Base-by-base conservation (phyloP, 2,113 vertebrate genomes). In the Eretmochelys imbricata region DNA sequence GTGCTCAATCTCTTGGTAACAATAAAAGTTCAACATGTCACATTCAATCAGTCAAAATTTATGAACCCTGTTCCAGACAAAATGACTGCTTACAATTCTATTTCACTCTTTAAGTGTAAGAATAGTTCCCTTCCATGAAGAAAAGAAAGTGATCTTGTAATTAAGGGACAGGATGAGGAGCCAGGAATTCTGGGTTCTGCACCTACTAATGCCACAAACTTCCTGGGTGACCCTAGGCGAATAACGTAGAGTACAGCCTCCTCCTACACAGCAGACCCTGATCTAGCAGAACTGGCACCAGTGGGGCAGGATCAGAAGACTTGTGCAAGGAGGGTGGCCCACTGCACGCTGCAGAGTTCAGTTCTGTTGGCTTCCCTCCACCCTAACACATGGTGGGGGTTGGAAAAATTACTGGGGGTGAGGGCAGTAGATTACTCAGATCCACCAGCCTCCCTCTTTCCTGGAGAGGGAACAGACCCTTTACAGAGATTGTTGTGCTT, bases 1-100 rank as follows among this genome's bases (percentile, higher is more conserved):
- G 72, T 51, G 46, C 31, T 49, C 91, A 46, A 6, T 51, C 80
- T 82, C 89, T 6, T 85, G 80, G 50, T 42, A 93, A 84, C 94
- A 96, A 93, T 93, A 95, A 83, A 91, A 90, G 88, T 90, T 91
- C 25, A 0, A 82, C 69, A 42, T 1, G 82, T 87, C 95, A 91
- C 82, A 84, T 95, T 95, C 88, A 54, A 90, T 96, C 89, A 82
- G 75, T 87, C 84, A 87, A 57, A 88, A 75, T 14, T 72, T 1
- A 0, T 86, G 78, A 82, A 89, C 8, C 82, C 57, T 1, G 2
- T 46, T 78, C 10, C 85, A 53, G 92, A 93, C 49, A 82, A 92
- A 93, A 92, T 1, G 79, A 5, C n/a, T 89, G 84, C 90, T 89
- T 65, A 93, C 75, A 87, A 93, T 48, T 95, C 86, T 87, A 82